Evolutionary conservation across 2,888 invertebrate genomes (phyloP).

Genomic region (Lasioglossum marginatum): DNA sequence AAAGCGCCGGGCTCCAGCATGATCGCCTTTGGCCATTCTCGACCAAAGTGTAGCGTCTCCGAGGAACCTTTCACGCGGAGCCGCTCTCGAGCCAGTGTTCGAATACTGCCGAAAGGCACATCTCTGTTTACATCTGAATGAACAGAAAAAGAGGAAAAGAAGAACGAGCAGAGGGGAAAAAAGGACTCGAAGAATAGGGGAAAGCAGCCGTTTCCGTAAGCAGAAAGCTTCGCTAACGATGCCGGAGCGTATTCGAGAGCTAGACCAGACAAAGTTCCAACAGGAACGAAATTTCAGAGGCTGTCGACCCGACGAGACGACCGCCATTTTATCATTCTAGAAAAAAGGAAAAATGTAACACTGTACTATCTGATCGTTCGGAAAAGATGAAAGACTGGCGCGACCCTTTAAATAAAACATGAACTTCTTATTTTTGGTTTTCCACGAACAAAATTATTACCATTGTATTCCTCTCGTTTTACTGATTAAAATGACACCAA

Average conservation of each 20-base stretch:
- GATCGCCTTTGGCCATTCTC: slow-evolving; percentile 17
- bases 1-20: not conserved
- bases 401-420: not conserved
- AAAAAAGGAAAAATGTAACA: not conserved
- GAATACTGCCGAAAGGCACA: slow-evolving; percentile 21
- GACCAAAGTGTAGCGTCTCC: not conserved
- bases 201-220: not conserved
- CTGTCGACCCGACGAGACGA: not conserved
- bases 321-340: not conserved
- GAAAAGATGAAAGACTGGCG: no score
- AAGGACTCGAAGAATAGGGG: not conserved
- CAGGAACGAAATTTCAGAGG: not conserved
- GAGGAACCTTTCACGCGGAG: not conserved
- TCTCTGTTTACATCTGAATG: slow-evolving; percentile 42
- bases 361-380: not conserved
- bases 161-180: no score
- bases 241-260: not conserved
- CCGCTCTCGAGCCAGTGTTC: not conserved
- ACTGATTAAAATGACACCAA: no score
- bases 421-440: not conserved
- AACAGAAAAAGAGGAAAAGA: not conserved
- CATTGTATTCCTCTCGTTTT: no score
- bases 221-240: slow-evolving; percentile 41
- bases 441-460: no score
- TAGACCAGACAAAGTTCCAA: not conserved